Evolutionary conservation across 2,113 vertebrate genomes (phyloP), one percentile per base, ranked within the genome.

Genomic region (Pipra filicauda): DNA sequence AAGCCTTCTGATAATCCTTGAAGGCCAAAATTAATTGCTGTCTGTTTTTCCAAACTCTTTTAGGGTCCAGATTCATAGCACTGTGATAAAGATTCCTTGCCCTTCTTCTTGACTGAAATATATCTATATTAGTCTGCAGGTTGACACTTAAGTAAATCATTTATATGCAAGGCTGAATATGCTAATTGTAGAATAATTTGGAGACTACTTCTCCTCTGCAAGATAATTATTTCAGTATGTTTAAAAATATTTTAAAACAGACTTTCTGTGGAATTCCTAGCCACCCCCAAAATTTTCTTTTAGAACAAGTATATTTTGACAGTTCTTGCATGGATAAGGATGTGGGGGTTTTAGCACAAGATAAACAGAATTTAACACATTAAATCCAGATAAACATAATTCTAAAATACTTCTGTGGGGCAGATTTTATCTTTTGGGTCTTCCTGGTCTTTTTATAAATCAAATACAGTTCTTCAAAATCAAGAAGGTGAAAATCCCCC

Each of bases 61-160:
- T 39, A 84, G 73, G 92, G 90, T 91, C 83, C 80, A 79, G 88
- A 96, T 93, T 93, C 88, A 87, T 69, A 93, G 86, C 80, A 85
- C 62, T 89, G 83, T 91, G 95, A 96, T 96, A 91, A 96, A 95
- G 88, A 83, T 76, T 96, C 75, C 52, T 88, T 95, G 95, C 90
- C 95, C 93, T 94, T 94, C 85, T 90, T 87, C 92, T 91, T 96
- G 96, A 95, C 96, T 96, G 96, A 96, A 95, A 95, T 96, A 93
- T 84, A 96, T 96, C 83, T 96, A 35, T 95, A 95, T 96, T 94
- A 96, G 93, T 91, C 73, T 91, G 79, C 80, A 95, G 79, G 88
- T 92, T 96, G 95, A 94, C 93, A 95, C 95, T 96, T 95, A 88
- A 97, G 95, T 96, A 96, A 96, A 97, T 95, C 85, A 95, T 96